Conservation (phyloP, 2,797 vertebrate species). For the Chaetodon trifasciatus region DNA sequence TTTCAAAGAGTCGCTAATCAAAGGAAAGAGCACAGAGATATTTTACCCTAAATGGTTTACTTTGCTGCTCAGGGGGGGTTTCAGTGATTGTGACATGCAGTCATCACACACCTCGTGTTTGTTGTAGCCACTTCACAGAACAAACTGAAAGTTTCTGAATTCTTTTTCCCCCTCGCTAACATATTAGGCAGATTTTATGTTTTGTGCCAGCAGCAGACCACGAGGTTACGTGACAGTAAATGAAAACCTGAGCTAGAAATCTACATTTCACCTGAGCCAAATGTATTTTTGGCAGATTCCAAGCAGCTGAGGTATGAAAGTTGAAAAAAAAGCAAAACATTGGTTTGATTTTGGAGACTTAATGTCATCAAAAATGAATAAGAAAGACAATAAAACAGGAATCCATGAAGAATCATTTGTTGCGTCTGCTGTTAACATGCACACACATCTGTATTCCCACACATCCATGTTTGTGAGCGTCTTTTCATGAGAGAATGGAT, state of each 20-base stretch:
- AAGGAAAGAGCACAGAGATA: slow-evolving; percentile 74
- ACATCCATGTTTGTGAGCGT: neutral
- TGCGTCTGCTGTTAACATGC: neutral
- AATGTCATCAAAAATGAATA: neutral
- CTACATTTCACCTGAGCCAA: slow-evolving; percentile 22
- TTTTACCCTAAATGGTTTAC: slow-evolving; percentile 80
- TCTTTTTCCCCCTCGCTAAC: neutral
- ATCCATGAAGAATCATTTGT: neutral
- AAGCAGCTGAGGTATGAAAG: neutral
- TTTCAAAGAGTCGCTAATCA: slow-evolving; percentile 82
- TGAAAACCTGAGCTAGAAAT: neutral
- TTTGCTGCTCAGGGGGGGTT: slow-evolving; percentile 51
- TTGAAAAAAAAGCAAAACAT: neutral
- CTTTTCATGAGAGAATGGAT: neutral
- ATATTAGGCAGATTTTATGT: neutral
- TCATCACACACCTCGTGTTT: slow-evolving; percentile 71
- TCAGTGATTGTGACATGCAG: slow-evolving; percentile 45
- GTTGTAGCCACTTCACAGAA: slow-evolving; percentile 43
- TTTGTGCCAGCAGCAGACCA: neutral
- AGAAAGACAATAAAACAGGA: neutral
- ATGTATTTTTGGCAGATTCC: neutral
- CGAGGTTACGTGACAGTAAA: neutral
- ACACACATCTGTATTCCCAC: slow-evolving; percentile 10
- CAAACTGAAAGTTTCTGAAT: slow-evolving; percentile 29
- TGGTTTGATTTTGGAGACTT: neutral